Percentiles rank a stretch among this genome's conserved stretches.
These are phyloP conservation scores for Heliangelus exortis DNA, from an alignment of 2,797 vertebrate species.

Conservation along the genomic window DNA sequence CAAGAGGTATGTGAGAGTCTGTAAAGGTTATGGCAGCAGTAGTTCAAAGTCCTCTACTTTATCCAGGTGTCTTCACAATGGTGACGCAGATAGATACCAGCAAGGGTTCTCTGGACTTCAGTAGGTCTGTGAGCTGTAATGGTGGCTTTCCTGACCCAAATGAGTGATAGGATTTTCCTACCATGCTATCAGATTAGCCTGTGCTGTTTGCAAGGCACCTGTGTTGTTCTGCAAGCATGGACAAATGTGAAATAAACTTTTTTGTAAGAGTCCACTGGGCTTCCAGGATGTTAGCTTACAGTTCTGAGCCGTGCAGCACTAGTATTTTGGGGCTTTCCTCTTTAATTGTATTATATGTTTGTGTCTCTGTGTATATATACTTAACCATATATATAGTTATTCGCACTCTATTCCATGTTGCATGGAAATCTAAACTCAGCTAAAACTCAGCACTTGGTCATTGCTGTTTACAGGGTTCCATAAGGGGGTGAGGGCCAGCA, in stretches of 20 bases:
- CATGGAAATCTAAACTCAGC: no score
- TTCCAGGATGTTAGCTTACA: not conserved
- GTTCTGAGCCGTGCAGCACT: not conserved
- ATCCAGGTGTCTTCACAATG: not conserved
- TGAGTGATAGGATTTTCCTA: not conserved
- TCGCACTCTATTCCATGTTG: no score
- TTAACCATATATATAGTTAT: no score
- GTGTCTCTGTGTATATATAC: not conserved
- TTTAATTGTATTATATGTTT: not conserved
- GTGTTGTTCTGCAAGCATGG: not conserved
- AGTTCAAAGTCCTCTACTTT: not conserved
- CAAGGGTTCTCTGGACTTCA: not conserved
- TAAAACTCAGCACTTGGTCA: no score
- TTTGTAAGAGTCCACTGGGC: not conserved
- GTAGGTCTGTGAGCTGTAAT: not conserved
- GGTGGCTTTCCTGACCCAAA: not conserved
- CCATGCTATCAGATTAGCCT: not conserved
- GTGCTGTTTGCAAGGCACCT: not conserved
- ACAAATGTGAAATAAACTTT: not conserved
- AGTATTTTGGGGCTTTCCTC: not conserved
- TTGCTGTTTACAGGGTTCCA: no score
- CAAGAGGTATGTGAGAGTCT: not conserved
- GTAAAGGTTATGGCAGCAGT: not conserved
- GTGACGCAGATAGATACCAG: not conserved
- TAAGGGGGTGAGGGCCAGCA: no score